Evolutionary conservation across 37 sponge, comb jelly and placozoan genomes (phyloP).

Genomic region (Petrosia ficiformis): DNA sequence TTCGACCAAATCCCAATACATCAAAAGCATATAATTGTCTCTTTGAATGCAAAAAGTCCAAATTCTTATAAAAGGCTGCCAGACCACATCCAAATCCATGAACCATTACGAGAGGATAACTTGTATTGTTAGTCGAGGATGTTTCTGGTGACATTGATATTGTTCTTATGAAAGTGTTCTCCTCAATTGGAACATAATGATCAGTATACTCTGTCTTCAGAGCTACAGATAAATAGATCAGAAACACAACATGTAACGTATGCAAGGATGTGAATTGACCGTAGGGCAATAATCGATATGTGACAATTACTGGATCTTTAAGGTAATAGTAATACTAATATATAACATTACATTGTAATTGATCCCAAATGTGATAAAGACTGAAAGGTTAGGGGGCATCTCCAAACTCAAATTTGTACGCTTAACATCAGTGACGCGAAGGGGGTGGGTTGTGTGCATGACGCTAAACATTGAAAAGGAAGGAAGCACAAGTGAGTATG

Average conservation of each 20-base stretch:
- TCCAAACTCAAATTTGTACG: too few relatives aligned
- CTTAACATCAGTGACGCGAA: too few relatives aligned
- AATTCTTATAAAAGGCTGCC: conserved; percentile 73
- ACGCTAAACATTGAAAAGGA: too few relatives aligned
- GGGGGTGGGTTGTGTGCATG: too few relatives aligned
- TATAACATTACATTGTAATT: too few relatives aligned
- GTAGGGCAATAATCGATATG: neutral
- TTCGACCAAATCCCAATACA: conserved; percentile 90
- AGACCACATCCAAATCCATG: conserved; percentile 94
- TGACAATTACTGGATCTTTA: neutral
- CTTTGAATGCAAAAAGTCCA: conserved; percentile 54
- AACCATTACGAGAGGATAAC: conserved; percentile 77
- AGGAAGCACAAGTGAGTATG: too few relatives aligned
- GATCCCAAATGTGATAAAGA: too few relatives aligned
- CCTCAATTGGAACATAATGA: conserved; percentile 20
- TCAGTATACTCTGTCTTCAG: conserved; percentile 20
- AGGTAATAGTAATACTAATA: too few relatives aligned
- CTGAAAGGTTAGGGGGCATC: too few relatives aligned
- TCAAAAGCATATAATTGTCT: conserved; percentile 77
- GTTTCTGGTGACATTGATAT: conserved; percentile 29
- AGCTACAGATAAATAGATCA: conserved; percentile 6
- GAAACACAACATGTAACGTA: neutral
- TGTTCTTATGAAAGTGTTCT: conserved; percentile 17
- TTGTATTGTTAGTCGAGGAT: neutral
- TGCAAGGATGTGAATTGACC: too few relatives aligned